Base-by-base conservation (phyloP, 2,113 vertebrate species). In the Perca flavescens region DNA sequence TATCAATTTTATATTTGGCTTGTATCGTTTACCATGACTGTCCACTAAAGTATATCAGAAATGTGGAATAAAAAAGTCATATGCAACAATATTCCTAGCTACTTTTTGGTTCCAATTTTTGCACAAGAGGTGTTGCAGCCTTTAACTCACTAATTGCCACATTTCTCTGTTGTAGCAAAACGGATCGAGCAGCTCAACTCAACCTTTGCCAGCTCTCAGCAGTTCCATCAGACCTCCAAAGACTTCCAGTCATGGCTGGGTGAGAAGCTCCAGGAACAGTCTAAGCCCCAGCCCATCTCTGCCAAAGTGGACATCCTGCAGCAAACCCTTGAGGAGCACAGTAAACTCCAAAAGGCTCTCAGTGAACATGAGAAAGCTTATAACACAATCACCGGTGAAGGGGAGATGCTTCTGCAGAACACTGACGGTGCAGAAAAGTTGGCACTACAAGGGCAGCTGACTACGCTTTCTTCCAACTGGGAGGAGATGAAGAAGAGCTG, bases 191-290 rank as follows among this genome's bases (percentile, higher is more conserved):
- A 97, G 84, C 96, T 99, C 84, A 98, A 97, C 77, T 97, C 96
- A 0, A 96, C 97, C 0, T 98, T 97, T 15, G 90, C 96, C 54
- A 97, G 96, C 90, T 99, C 97, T 82, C 97, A 98, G 92, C 98
- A 99, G 73, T 99, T 99, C 91, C 96, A 99, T 86, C 96, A 97
- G 83, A 98, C 96, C 92, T 98, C 97, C 40, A 96, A 96, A 93
- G 97, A 99, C 88, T 97, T 99, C 86, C 96, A 98, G 86, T 84
- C 85, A 6, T 99, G 98, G 98, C 87, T 99, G 49, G 91, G 95
- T 61, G 93, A 94, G 84, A 97, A 95, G 93, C 96, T 96, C 81
- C 95, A 96, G 85, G 96, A 97, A 28, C 96, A 96, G 83, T 91
- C 77, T 7, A 92, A 92, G 64, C 92, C 94, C 47, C 85, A 28